Evolutionary conservation across 2,888 invertebrate species (phyloP).

Genomic region (Anoplius nigerrimus): DNA sequence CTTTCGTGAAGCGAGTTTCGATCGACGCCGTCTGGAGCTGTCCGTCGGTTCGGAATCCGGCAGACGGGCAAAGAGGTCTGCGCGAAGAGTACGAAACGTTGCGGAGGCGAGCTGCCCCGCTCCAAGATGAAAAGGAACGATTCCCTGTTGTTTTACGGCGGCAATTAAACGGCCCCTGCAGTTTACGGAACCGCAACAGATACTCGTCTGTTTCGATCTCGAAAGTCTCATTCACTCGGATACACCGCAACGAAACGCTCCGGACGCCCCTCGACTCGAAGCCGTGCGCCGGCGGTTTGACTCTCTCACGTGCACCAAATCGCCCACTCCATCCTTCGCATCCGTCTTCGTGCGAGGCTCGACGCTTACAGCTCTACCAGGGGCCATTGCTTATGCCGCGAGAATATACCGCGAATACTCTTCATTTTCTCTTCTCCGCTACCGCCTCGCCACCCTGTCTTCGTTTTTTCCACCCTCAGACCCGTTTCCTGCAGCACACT

Average conservation of each 20-base stretch:
- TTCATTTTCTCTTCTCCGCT: neutral
- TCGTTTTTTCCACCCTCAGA: too few species aligned
- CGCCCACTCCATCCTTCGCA: neutral
- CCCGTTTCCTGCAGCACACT: too few species aligned
- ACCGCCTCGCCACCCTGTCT: too few species aligned
- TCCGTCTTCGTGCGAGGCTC: neutral
- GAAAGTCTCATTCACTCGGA: slow-evolving; percentile 31
- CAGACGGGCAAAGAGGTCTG: too few species aligned
- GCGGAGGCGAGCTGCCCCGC: neutral
- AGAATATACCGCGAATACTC: neutral
- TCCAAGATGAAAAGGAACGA: slow-evolving; percentile 33
- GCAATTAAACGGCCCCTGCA: slow-evolving; percentile 56
- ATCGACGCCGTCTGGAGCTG: too few species aligned
- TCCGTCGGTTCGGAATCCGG: too few species aligned
- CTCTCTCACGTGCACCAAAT: neutral
- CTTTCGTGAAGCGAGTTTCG: too few species aligned
- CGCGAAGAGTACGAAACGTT: too few species aligned
- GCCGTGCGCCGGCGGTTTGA: neutral
- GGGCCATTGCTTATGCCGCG: slow-evolving; percentile 1
- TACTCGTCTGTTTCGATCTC: slow-evolving; percentile 45
- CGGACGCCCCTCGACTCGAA: neutral
- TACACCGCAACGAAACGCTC: slow-evolving; percentile 9
- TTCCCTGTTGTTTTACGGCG: slow-evolving; percentile 41
- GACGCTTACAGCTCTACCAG: neutral
- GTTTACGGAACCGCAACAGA: slow-evolving; percentile 60